Evolutionary conservation across 2,888 invertebrate genomes (phyloP).

Genomic region (Mythimna pallens): DNA sequence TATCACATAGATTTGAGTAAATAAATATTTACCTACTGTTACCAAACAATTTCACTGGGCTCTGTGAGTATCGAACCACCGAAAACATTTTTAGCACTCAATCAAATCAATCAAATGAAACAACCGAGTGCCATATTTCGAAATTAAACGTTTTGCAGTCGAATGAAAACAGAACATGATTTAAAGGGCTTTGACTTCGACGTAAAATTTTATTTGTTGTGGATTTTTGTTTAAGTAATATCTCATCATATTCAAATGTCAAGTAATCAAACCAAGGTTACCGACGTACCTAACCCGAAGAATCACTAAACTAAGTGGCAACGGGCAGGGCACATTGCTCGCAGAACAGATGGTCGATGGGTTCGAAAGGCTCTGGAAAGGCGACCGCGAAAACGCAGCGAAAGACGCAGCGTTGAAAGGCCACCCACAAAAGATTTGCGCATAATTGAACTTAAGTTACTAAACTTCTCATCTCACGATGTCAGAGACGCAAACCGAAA

Average conservation of each 20-base stretch:
- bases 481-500: neutral
- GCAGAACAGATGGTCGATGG: too few relatives aligned
- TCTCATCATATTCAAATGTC: neutral
- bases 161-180: neutral
- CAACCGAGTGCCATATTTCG: neutral
- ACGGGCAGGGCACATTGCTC: too few relatives aligned
- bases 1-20: neutral
- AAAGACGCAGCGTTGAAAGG: neutral
- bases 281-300: too few relatives aligned
- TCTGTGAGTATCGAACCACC: neutral
- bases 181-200: neutral
- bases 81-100: neutral
- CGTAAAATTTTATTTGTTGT: neutral
- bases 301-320: too few relatives aligned
- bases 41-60: neutral
- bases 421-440: neutral
- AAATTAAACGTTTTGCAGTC: constrained; percentile 4
- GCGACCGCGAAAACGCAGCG: too few relatives aligned
- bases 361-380: too few relatives aligned
- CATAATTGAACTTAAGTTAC: constrained; percentile 6
- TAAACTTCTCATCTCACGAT: constrained; percentile 5
- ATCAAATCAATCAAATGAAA: neutral
- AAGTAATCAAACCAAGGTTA: too few relatives aligned
- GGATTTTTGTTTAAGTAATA: neutral
- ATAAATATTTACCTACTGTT: constrained; percentile 2